Evolutionary conservation across 2,888 invertebrate species (phyloP).

Genomic region (Steinernema scapterisci): DNA sequence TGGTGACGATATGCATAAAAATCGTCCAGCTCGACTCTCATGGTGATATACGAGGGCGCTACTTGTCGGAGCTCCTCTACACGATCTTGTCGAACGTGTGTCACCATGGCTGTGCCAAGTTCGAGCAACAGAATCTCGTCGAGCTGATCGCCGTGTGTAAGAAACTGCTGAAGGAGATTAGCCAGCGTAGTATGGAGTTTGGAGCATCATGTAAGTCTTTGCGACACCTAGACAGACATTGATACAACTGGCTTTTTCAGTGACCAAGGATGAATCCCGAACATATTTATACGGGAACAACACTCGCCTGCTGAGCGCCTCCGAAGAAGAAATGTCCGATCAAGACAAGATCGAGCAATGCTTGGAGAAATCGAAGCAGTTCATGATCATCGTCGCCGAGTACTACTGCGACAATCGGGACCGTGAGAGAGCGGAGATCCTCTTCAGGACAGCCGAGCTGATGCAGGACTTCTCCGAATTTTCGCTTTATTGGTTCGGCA

Average conservation of each 20-base stretch:
- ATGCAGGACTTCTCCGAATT: conserved; percentile 60
- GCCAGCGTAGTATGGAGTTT: conserved; percentile 42
- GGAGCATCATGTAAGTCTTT: conserved; percentile 40
- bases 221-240: too few relatives aligned
- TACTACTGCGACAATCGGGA: conserved; percentile 46
- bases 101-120: conserved; percentile 45
- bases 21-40: conserved; percentile 49
- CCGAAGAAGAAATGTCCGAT: conserved; percentile 48
- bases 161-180: conserved; percentile 43
- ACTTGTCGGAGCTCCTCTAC: conserved; percentile 52
- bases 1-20: conserved; percentile 52
- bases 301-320: background rate
- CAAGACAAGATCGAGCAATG: conserved; percentile 59
- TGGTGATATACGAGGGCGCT: conserved; percentile 48
- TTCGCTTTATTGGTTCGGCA: conserved; percentile 55
- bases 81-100: conserved; percentile 42
- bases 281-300: background rate
- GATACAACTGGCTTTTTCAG: background rate
- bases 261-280: background rate
- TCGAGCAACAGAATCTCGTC: conserved; percentile 43
- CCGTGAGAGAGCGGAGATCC: conserved; percentile 43
- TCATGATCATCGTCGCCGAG: conserved; percentile 49
- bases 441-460: conserved; percentile 41
- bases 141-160: conserved; percentile 43
- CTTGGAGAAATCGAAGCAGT: conserved; percentile 49